A percentile compares a stretch with the other conserved stretches of the same genome.
phyloP scores from a whole-genome alignment of 2,113 vertebrate genomes.

The Solea solea region DNA sequence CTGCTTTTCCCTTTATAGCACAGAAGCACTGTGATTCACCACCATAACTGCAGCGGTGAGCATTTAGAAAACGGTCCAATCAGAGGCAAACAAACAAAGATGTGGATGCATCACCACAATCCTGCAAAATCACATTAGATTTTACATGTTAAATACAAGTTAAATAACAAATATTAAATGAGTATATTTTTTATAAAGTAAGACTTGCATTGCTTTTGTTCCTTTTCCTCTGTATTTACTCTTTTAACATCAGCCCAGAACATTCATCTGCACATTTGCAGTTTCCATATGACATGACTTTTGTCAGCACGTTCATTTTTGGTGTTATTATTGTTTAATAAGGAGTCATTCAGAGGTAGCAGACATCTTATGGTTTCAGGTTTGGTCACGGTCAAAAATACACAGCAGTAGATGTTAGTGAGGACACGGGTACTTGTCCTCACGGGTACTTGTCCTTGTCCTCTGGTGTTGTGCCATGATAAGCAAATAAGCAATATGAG shows the following conservation, averaged over 20 bases:
- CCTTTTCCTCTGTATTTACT: not conserved
- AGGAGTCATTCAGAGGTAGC: too few species aligned
- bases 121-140: conserved; percentile 19
- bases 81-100: conserved; percentile 14
- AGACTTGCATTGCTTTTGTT: conserved; percentile 8
- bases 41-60: not conserved
- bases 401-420: too few species aligned
- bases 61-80: conserved; percentile 13
- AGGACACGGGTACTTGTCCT: too few species aligned
- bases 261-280: not conserved
- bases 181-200: not conserved
- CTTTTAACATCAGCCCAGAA: not conserved
- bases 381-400: too few species aligned
- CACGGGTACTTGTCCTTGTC: too few species aligned
- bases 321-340: not conserved
- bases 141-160: conserved; percentile 6
- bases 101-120: conserved; percentile 12
- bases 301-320: not conserved
- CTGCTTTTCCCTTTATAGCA: conserved; percentile 46
- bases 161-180: conserved; percentile 5
- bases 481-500: too few species aligned
- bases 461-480: too few species aligned
- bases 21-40: conserved; percentile 53
- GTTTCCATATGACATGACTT: too few species aligned
- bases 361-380: too few species aligned